Base-by-base conservation (phyloP, 1,140 invertebrate genomes). In the Drosophila tropicalis region DNA sequence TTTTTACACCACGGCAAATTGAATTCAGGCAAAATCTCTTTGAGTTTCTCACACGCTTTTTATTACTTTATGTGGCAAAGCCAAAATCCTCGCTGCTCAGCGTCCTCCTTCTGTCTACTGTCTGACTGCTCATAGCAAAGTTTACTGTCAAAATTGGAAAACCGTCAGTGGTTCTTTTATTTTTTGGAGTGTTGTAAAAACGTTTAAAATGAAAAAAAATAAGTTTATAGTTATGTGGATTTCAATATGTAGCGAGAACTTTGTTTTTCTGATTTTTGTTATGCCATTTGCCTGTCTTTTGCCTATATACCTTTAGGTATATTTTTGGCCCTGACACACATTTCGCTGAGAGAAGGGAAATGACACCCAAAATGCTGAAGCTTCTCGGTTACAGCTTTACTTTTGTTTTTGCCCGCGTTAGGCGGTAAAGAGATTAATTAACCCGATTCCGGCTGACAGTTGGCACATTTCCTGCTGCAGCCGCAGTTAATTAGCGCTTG, bases 381-480 rank as follows among this genome's bases (percentile, higher is more conserved):
- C 60, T 44, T 78, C 66, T 62, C 25, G 51, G 41, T 67, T 73
- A 60, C 62, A 65, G 51, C 58, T 71, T 74, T 61, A 58, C 41
- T 67, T 76, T 47, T 72, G 41, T 41, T 15, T 41, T 44, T 25
- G 39, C 5, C 25, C n/a, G 57, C 60, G 67, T 56, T 41, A 44
- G 63, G 71, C 82, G 82, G 82, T 87, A 86, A 86, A 82, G 76
- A 86, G 82, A 87, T 86, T 86, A 86, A 86, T 86, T 87, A 86
- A 81, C 47, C 44, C 69, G 65, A 87, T 87, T 86, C 83, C 82
- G 83, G 71, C 79, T 82, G 83, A 77, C 75, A 86, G 79, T 82
- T 72, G 81, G 69, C 82, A 87, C 82, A 87, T 82, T 86, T 86
- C 82, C 82, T 72, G 68, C 29, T 63, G 29, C 72, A 62, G 66